Conservation (phyloP, 2,113 vertebrate genomes). For the Pelodiscus sinensis region DNA sequence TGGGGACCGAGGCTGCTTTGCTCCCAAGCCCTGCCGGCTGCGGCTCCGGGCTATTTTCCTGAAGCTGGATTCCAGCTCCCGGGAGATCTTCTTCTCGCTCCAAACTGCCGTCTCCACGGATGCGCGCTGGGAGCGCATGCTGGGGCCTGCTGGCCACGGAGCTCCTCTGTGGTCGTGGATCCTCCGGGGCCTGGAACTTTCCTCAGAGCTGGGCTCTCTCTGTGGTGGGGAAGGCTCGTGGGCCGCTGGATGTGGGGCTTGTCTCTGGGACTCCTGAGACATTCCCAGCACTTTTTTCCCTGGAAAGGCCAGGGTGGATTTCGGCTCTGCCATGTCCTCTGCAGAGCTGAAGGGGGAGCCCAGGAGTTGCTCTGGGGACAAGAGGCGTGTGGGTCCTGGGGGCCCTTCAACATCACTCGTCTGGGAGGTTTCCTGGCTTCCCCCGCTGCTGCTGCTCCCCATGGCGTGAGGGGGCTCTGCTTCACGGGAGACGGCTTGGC, state of each 20-base stretch:
- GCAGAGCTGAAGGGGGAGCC: background rate
- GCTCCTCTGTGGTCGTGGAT: background rate
- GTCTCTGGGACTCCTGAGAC: background rate
- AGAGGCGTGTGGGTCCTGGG: too few relatives aligned
- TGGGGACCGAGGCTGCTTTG: background rate
- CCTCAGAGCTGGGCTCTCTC: background rate
- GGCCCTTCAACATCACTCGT: background rate
- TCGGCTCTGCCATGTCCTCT: background rate
- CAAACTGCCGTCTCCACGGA: background rate
- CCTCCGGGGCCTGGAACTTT: fast-evolving
- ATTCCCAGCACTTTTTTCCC: background rate
- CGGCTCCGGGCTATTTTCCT: background rate
- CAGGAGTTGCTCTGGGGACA: too few relatives aligned
- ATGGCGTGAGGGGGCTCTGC: background rate
- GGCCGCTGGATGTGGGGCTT: fast-evolving
- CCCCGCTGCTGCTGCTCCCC: background rate
- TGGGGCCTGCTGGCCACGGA: background rate
- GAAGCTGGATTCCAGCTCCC: background rate
- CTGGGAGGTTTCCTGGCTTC: background rate
- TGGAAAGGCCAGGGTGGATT: background rate
- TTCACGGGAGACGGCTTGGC: background rate
- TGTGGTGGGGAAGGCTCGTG: background rate
- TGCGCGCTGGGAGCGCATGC: fast-evolving
- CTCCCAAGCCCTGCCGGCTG: background rate
- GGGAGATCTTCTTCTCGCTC: background rate